A percentile compares a stretch with the other conserved stretches of the same genome.
These are phyloP conservation scores for Ryuthela nishihirai DNA, from an alignment of 2,888 invertebrate genomes.

Conservation along the genomic window DNA sequence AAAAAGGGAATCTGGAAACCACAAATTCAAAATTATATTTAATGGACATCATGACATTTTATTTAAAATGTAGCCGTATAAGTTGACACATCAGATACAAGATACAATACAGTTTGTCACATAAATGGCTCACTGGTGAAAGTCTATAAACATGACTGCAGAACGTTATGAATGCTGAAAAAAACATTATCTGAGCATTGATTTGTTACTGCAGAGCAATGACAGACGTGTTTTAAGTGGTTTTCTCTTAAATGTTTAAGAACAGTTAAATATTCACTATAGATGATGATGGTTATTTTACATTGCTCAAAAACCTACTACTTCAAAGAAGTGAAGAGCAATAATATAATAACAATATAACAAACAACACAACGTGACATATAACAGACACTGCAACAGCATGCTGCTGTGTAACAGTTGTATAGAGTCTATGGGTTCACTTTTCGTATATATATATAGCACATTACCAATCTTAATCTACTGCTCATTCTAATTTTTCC, in stretches of 20 bases:
- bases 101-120: slow-evolving; percentile 27
- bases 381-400: slow-evolving; percentile 31
- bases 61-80: slow-evolving; percentile 36
- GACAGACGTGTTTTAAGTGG: no score
- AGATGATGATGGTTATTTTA: slow-evolving; percentile 34
- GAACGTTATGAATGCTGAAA: no score
- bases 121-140: slow-evolving; percentile 29
- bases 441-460: no score
- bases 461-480: no score
- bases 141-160: slow-evolving; percentile 31
- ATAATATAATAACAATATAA: slow-evolving; percentile 30
- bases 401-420: no score
- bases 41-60: slow-evolving; percentile 29
- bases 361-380: slow-evolving; percentile 33
- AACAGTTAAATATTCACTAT: slow-evolving; percentile 9
- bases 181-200: no score
- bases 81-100: slow-evolving; percentile 33
- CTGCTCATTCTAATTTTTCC: no score
- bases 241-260: no score
- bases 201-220: no score
- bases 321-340: slow-evolving; percentile 32
- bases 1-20: no score
- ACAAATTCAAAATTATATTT: slow-evolving; percentile 8
- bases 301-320: slow-evolving; percentile 24
- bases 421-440: no score